phyloP scores from a whole-genome alignment of 2,797 vertebrate genomes.

The Delichon dasypus region DNA sequence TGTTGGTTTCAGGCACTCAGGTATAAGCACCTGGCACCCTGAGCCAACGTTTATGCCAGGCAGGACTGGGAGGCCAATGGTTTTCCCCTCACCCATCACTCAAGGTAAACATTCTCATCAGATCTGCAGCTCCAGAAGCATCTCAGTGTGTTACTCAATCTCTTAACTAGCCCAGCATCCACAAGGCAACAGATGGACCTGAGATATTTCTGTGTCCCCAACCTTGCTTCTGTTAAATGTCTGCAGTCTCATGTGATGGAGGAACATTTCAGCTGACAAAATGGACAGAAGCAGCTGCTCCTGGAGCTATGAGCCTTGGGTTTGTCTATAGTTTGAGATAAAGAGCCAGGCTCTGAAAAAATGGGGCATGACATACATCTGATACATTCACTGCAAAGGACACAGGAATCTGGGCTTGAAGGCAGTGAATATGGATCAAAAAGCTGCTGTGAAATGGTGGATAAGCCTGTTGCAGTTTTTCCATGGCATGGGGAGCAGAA shows the following conservation, averaged over 20 bases:
- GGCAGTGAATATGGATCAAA: neutral
- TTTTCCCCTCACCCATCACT: neutral
- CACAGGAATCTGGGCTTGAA: neutral
- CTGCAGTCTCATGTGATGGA: neutral
- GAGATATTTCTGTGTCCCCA: neutral
- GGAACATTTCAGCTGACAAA: neutral
- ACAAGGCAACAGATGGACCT: neutral
- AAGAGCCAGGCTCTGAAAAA: neutral
- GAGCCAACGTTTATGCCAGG: neutral
- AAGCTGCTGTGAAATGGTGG: neutral
- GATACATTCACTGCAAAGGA: neutral
- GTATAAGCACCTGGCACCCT: neutral
- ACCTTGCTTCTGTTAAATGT: neutral
- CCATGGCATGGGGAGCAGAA: neutral
- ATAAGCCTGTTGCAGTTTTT: neutral
- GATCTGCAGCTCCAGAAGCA: neutral
- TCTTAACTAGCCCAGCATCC: neutral
- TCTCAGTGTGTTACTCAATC: neutral
- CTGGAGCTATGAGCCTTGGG: neutral
- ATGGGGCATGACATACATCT: neutral
- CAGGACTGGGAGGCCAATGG: neutral
- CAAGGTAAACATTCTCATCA: neutral
- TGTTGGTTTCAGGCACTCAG: neutral
- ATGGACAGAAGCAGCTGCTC: neutral
- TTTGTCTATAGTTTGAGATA: neutral